Evolutionary conservation across 2,113 vertebrate species (phyloP), one percentile per base, ranked within the genome.

Genomic region (Myrmophylax atrothorax): DNA sequence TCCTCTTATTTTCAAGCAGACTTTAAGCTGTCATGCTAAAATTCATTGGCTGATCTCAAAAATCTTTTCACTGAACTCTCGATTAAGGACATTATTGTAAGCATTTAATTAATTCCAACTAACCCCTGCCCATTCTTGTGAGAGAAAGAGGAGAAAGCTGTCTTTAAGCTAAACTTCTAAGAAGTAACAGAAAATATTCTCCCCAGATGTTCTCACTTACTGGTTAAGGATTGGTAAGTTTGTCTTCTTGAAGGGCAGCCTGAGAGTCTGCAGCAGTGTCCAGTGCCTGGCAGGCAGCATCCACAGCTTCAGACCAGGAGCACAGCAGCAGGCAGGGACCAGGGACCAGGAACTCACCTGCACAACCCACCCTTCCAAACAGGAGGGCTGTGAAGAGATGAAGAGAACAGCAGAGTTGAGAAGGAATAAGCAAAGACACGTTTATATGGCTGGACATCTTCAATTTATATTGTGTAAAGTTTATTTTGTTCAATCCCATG

Each of bases 121-220:
- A 93, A 79, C 4, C 29, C 40, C 53, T 56, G 66, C 38, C 77
- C 10, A 46, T 29, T 77, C 58, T 64, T 69, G 24, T 14, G 37
- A 93, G 52, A 60, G 33, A 40, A 60, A 60, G 35, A 31, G 24
- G 12, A 5, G 63, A 46, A 63, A 24, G 86, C 92, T 90, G 94
- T n/a, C 79, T 90, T 89, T 63, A 76, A 90, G 62, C 75, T 87
- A 59, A 69, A 63, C 35, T 60, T 80, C 69, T 31, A 23, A 87
- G 89, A 64, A 26, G 75, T 8, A 79, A 82, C 56, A 18, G 55
- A 59, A 91, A 87, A 46, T 17, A 28, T 64, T 79, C 83, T 72
- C 58, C 79, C 72, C 95, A 97, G 77, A 92, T 96, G 94, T 94
- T 97, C 77, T 82, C 81, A 88, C 88, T 97, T 96, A 96, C 89